phyloP scores from a whole-genome alignment of 2,797 vertebrate species.

The Bradypodion ventrale region DNA sequence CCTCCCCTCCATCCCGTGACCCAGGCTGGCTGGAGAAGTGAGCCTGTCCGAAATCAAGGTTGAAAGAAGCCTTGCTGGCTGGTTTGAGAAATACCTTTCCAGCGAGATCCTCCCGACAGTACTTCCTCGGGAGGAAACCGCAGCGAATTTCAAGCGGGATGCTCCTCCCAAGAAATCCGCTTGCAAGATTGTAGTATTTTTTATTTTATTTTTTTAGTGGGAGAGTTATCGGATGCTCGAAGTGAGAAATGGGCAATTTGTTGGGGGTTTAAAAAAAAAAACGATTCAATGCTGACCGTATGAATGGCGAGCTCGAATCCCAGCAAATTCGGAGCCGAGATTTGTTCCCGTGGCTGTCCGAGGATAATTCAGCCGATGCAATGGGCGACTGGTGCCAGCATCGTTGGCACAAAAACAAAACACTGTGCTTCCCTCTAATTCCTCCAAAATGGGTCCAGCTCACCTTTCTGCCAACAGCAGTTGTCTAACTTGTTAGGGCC shows the following conservation, averaged over 20 bases:
- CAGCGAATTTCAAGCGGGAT: neutral
- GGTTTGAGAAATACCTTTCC: neutral
- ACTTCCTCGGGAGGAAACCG: neutral
- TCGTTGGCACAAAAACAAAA: too few relatives aligned
- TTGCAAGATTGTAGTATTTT: neutral
- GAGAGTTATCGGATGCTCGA: too few relatives aligned
- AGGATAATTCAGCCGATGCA: neutral
- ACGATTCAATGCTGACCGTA: too few relatives aligned
- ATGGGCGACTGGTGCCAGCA: neutral
- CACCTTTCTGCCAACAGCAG: too few relatives aligned
- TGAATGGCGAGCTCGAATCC: too few relatives aligned
- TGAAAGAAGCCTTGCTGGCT: neutral
- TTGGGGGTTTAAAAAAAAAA: too few relatives aligned
- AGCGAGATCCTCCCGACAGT: neutral
- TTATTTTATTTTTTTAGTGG: too few relatives aligned
- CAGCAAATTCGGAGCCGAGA: neutral
- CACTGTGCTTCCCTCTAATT: too few relatives aligned
- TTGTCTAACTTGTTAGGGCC: too few relatives aligned
- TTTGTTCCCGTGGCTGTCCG: neutral
- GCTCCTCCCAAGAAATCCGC: neutral
- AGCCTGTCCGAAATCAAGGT: neutral
- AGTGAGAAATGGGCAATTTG: too few relatives aligned
- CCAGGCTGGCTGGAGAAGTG: neutral
- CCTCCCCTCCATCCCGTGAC: neutral
- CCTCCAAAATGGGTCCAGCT: too few relatives aligned